Evolutionary conservation across 1,140 invertebrate species (phyloP), one percentile per base, ranked within the genome.

Genomic region (Oppia nitens): DNA sequence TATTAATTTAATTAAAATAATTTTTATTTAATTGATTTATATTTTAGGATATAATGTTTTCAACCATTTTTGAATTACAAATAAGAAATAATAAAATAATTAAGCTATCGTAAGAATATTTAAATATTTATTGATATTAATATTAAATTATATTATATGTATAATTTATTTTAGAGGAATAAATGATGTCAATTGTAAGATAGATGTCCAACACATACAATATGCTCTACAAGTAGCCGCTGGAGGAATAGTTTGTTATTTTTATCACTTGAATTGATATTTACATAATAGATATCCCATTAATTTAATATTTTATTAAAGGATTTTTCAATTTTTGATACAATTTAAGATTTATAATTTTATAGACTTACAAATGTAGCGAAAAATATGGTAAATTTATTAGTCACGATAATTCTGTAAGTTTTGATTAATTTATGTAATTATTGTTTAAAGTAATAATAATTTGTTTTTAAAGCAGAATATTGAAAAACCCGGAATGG

Each of bases 51-150:
- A 72, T 72, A 54, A 74, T 75, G 29, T 89, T 89, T 68, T 84
- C 83, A 17, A 82, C 83, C 20, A 76, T 85, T 1, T 90, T 88
- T 69, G 85, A 89, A 68, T 73, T 89, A 65, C 79, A 77, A 12
- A 75, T 76, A 48, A 63, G 76, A 75, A 11, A 68, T 74, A 32
- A 73, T 79, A 6, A 78, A 76, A 53, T 72, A 75, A 59, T 78
- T 77, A 3, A 77, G 71, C 21, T 70, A 68, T 3, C 73, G 66
- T 60, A 76, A 81, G 62, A 68, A 81, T 3, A 49, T 65, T 65
- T 70, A 65, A 68, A 73, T 62, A 78, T 78, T 52, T 76, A 67
- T 84, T 60, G 81, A 82, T 2, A 79, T 81, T 67, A 83, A 25
- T 9, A 9, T 51, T 4, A 40, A 17, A 9, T 40, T 40, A 9